phyloP scores from a whole-genome alignment of 2,797 vertebrate species.

The Zalophus californianus region DNA sequence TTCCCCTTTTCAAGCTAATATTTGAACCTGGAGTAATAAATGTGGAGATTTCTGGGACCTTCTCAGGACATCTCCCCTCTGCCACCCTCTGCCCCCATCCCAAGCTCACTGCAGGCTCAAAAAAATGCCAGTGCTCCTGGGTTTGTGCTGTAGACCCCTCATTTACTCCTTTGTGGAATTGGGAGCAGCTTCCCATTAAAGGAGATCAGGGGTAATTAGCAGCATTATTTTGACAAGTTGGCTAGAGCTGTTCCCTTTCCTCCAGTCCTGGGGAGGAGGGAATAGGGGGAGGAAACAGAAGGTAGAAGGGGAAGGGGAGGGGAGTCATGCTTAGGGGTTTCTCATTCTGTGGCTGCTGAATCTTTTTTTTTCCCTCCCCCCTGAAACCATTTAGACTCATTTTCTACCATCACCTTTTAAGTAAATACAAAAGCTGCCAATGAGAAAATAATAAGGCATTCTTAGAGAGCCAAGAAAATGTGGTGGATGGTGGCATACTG shows the following conservation, averaged over 20 bases:
- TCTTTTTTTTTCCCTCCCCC: slow-evolving; percentile 26
- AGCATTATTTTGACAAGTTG: slow-evolving; percentile 92
- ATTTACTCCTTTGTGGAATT: slow-evolving; percentile 88
- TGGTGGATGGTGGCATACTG: slow-evolving; percentile 30
- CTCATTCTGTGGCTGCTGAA: slow-evolving; percentile 64
- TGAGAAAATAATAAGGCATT: slow-evolving; percentile 68
- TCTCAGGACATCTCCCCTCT: slow-evolving; percentile 53
- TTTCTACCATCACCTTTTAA: slow-evolving; percentile 72
- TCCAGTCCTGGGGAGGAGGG: slow-evolving; percentile 61
- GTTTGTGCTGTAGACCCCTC: slow-evolving; percentile 84
- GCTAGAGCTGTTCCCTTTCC: slow-evolving; percentile 86
- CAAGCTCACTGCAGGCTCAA: slow-evolving; percentile 72
- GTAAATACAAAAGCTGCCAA: slow-evolving; percentile 72
- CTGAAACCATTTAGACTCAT: slow-evolving; percentile 64
- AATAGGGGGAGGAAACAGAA: slow-evolving; percentile 65
- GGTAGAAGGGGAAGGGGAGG: slow-evolving; percentile 70
- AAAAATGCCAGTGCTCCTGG: slow-evolving; percentile 81
- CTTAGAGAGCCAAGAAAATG: slow-evolving; percentile 64
- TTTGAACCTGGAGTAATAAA: slow-evolving; percentile 49
- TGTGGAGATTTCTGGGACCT: slow-evolving; percentile 24
- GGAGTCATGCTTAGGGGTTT: slow-evolving; percentile 48
- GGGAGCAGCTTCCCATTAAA: slow-evolving; percentile 89
- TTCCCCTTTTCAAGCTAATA: slow-evolving; percentile 3
- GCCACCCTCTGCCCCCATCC: not conserved
- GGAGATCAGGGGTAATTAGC: slow-evolving; percentile 91